Conservation (phyloP, 2,113 vertebrate species). For the Alosa alosa region DNA sequence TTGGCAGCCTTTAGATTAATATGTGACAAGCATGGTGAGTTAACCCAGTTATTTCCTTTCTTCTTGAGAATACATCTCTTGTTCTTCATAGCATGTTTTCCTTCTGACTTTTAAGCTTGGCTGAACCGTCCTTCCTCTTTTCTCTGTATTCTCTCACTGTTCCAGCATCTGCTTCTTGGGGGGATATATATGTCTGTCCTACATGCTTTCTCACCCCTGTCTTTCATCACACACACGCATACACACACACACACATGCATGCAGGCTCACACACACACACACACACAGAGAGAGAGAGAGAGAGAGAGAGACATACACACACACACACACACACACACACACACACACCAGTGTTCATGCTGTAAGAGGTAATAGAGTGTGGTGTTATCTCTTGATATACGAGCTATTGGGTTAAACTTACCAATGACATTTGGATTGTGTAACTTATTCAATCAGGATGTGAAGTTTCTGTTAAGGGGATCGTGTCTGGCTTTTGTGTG, state of each 20-base stretch:
- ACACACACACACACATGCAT: background rate
- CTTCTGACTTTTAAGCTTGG: too few species aligned
- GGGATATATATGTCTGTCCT: conserved; percentile 38
- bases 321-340: background rate
- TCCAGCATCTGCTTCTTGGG: conserved; percentile 35
- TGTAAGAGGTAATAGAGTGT: background rate
- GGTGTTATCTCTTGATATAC: background rate
- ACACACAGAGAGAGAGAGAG: too few species aligned
- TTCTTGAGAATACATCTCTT: background rate
- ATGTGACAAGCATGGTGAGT: background rate
- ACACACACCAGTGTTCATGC: background rate
- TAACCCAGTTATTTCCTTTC: background rate
- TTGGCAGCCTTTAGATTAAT: background rate
- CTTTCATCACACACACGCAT: conserved; percentile 3
- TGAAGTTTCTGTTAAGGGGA: too few species aligned
- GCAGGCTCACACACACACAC: background rate
- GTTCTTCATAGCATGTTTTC: too few species aligned
- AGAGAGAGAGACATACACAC: too few species aligned
- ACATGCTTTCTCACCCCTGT: conserved; percentile 53
- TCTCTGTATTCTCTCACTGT: background rate
- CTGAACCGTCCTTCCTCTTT: conserved; percentile 16
- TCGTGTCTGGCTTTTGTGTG: too few species aligned
- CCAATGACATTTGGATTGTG: too few species aligned
- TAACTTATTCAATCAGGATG: too few species aligned
- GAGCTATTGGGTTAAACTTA: background rate